Conservation (phyloP, 2,888 invertebrate species). For the Atethmia centrago region DNA sequence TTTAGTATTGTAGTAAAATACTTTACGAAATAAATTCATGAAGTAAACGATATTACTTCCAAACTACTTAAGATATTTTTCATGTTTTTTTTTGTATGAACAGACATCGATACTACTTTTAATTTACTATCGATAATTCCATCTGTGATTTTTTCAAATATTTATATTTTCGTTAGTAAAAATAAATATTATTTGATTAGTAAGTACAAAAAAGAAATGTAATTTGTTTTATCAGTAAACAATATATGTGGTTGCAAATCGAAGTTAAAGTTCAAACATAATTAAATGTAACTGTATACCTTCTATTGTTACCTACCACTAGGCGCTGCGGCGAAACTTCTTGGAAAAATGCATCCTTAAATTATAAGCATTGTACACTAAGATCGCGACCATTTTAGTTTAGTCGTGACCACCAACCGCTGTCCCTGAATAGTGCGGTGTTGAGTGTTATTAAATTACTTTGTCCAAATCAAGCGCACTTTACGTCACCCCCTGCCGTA, state of each 20-base stretch:
- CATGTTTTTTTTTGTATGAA: too few relatives aligned
- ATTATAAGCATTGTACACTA: conserved; percentile 19
- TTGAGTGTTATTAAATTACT: conserved; percentile 57
- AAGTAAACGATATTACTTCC: too few relatives aligned
- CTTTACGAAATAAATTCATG: too few relatives aligned
- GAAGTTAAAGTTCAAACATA: conserved; percentile 38
- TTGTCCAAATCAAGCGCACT: conserved; percentile 52
- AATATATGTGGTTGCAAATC: conserved; percentile 16
- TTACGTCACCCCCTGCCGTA: conserved; percentile 61
- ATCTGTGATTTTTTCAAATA: too few relatives aligned
- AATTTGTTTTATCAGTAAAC: conserved; percentile 10
- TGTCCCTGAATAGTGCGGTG: conserved; percentile 70
- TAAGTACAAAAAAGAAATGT: not conserved
- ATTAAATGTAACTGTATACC: conserved; percentile 13
- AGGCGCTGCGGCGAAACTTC: conserved; percentile 16
- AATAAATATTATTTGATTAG: too few relatives aligned
- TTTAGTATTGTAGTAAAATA: too few relatives aligned
- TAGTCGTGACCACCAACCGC: conserved; percentile 67
- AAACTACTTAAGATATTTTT: too few relatives aligned
- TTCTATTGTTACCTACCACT: conserved; percentile 5
- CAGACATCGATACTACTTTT: too few relatives aligned
- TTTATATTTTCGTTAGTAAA: too few relatives aligned
- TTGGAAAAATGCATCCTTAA: conserved; percentile 1
- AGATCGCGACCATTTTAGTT: conserved; percentile 36
- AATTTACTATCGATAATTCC: too few relatives aligned